Evolutionary conservation across 2,113 vertebrate species (phyloP).

Genomic region (Nothobranchius furzeri): DNA sequence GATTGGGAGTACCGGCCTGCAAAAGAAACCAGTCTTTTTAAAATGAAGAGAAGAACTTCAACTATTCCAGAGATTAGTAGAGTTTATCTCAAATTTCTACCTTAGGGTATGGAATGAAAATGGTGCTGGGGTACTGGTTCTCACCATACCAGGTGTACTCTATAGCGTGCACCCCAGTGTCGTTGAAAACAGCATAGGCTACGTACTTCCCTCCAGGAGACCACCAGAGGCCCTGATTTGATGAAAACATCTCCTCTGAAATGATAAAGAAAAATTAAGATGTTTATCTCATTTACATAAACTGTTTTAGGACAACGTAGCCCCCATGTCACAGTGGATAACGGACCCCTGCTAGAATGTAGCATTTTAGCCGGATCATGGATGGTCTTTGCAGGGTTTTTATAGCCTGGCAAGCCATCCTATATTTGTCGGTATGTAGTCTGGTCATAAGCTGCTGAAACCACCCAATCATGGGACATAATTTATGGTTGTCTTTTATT

Average conservation of each 20-base stretch:
- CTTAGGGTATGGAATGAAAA: slow-evolving; percentile 93
- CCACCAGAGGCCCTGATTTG: slow-evolving; percentile 91
- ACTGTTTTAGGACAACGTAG: neutral
- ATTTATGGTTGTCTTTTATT: too few species aligned
- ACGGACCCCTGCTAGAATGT: too few species aligned
- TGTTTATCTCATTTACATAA: neutral
- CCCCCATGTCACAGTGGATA: too few species aligned
- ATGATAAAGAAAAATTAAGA: neutral
- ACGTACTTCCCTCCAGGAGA: slow-evolving; percentile 88
- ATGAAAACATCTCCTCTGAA: slow-evolving; percentile 95
- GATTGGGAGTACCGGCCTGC: slow-evolving; percentile 91
- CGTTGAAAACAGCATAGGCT: slow-evolving; percentile 91
- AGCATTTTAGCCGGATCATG: too few species aligned
- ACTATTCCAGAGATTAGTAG: too few species aligned
- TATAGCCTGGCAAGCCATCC: too few species aligned
- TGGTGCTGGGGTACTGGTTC: slow-evolving; percentile 93
- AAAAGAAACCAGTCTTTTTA: slow-evolving; percentile 13
- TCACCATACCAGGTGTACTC: slow-evolving; percentile 93
- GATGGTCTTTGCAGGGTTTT: too few species aligned
- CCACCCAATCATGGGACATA: too few species aligned
- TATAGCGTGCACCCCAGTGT: slow-evolving; percentile 86
- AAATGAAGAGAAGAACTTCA: neutral
- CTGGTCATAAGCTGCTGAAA: too few species aligned
- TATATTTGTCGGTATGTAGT: too few species aligned
- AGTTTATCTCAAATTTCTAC: slow-evolving; percentile 64